These are phyloP conservation scores for Panthera leo DNA, from an alignment of 2,113 vertebrate species.

Conservation along the genomic window DNA sequence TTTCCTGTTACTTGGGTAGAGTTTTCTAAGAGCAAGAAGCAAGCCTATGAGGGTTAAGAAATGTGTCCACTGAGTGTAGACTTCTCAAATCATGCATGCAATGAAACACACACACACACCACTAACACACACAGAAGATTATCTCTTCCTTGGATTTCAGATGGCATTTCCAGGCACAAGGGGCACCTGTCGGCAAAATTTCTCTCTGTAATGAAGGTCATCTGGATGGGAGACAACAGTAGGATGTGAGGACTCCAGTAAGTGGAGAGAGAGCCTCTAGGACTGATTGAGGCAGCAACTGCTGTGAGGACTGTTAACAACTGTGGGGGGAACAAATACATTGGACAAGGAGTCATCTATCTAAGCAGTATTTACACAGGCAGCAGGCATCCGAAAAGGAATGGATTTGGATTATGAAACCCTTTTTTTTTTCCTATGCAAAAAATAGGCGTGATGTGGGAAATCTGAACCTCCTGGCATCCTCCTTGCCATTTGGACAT, in stretches of 20 bases:
- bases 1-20: not conserved
- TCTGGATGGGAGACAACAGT: conserved; percentile 74
- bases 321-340: conserved; percentile 67
- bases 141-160: conserved; percentile 79
- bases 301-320: conserved; percentile 72
- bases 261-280: conserved; percentile 27
- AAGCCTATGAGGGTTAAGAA: conserved; percentile 25
- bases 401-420: conserved; percentile 60
- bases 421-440: not conserved
- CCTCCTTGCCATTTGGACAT: conserved; percentile 55
- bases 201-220: conserved; percentile 76
- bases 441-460: conserved; percentile 44
- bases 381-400: conserved; percentile 52
- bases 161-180: conserved; percentile 78
- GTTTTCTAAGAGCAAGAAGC: not conserved
- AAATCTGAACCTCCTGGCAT: conserved; percentile 65
- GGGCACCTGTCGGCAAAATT: conserved; percentile 79
- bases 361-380: conserved; percentile 71
- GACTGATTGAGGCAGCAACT: conserved; percentile 68
- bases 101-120: conserved; percentile 19
- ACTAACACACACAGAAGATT: conserved; percentile 70
- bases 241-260: conserved; percentile 49
- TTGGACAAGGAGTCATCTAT: conserved; percentile 77
- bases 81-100: not conserved
- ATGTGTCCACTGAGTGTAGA: not conserved